phyloP scores from a whole-genome alignment of 2,113 vertebrate genomes.

The Pseudorhombus dupliciocellatus region DNA sequence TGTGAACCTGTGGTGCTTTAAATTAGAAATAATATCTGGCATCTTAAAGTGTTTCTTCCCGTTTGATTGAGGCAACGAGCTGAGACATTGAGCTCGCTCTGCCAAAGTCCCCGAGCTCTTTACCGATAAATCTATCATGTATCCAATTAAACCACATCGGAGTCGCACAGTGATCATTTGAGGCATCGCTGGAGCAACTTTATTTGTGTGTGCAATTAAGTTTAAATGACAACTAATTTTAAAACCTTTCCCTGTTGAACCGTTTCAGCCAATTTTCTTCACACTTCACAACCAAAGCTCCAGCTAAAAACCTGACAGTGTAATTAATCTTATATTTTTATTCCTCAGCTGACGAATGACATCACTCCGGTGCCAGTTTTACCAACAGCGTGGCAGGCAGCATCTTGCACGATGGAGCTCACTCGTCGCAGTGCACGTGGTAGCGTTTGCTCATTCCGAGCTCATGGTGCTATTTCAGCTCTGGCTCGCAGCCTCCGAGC shows the following conservation, averaged over 20 bases:
- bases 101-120: neutral
- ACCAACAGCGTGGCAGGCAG: neutral
- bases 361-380: conserved; percentile 6
- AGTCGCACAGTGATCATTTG: neutral
- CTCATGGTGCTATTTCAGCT: conserved; percentile 48
- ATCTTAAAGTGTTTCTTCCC: neutral
- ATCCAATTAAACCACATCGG: conserved; percentile 7
- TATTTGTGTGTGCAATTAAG: neutral
- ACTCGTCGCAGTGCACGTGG: conserved; percentile 32
- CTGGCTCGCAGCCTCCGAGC: conserved; percentile 36
- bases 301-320: conserved; percentile 7
- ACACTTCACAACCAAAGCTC: neutral
- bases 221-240: conserved; percentile 4
- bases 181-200: neutral
- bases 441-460: conserved; percentile 47
- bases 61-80: neutral
- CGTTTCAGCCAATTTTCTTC: conserved; percentile 6
- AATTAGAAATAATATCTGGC: conserved; percentile 27
- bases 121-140: neutral
- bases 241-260: neutral
- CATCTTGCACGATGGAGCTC: conserved; percentile 38
- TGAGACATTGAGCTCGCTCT: neutral
- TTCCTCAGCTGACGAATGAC: neutral
- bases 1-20: conserved; percentile 1
- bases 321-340: neutral